Percentiles rank a stretch among this genome's conserved stretches.
phyloP scores from a whole-genome alignment of 2,888 invertebrate genomes.

The Dione vanillae region DNA sequence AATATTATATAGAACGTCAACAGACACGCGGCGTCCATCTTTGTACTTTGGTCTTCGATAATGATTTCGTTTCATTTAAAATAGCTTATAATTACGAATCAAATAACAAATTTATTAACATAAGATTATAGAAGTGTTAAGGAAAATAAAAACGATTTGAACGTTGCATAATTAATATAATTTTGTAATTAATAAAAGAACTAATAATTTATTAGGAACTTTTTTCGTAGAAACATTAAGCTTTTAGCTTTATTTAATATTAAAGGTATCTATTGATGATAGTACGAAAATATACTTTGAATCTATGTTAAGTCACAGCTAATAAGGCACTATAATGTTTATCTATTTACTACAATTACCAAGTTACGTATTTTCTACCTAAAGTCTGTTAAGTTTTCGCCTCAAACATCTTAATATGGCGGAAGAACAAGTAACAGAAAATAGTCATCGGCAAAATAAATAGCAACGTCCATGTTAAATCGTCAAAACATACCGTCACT shows the following conservation, averaged over 20 bases:
- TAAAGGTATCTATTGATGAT: not conserved
- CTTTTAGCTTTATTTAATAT: not conserved
- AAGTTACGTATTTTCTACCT: too few relatives aligned
- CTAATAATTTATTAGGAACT: conserved; percentile 11
- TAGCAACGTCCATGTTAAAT: too few relatives aligned
- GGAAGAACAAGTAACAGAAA: too few relatives aligned
- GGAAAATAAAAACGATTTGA: too few relatives aligned
- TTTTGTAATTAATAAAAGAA: too few relatives aligned
- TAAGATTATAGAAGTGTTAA: too few relatives aligned
- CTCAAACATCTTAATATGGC: too few relatives aligned
- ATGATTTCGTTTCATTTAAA: not conserved
- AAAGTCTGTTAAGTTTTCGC: too few relatives aligned
- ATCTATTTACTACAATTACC: not conserved
- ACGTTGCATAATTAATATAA: too few relatives aligned
- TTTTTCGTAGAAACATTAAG: not conserved
- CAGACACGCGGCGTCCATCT: conserved; percentile 15
- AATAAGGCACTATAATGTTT: not conserved
- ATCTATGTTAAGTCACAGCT: not conserved
- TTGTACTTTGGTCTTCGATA: conserved; percentile 35
- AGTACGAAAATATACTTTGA: not conserved
- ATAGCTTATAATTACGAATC: not conserved
- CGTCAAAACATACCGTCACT: too few relatives aligned
- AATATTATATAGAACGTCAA: conserved; percentile 26
- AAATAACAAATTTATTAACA: too few relatives aligned
- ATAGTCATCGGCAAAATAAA: too few relatives aligned